These are phyloP conservation scores for Lamellibrachia columna DNA, from an alignment of 2,888 invertebrate genomes.

Conservation along the genomic window DNA sequence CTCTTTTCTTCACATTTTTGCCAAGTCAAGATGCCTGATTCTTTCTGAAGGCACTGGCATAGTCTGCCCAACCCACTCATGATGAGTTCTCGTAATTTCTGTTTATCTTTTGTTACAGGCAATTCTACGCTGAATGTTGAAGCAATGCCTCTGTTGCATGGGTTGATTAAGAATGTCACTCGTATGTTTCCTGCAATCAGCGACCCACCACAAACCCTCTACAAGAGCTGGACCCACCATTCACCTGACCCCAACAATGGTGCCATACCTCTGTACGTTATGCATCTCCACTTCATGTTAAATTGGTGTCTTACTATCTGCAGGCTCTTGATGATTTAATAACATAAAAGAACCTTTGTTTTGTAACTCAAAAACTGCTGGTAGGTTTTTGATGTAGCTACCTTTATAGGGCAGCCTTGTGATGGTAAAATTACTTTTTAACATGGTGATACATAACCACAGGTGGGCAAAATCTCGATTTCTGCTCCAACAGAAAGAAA, in stretches of 20 bases:
- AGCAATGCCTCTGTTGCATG: conserved; percentile 39
- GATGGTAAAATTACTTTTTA: background rate
- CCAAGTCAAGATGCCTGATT: background rate
- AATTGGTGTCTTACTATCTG: background rate
- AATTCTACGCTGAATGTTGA: conserved; percentile 38
- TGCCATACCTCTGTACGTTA: background rate
- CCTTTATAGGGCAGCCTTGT: no score
- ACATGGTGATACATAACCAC: background rate
- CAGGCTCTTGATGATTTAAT: background rate
- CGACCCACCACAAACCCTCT: background rate
- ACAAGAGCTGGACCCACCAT: background rate
- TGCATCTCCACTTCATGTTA: background rate
- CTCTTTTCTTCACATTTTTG: background rate
- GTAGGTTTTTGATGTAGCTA: no score
- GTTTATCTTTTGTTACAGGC: conserved; percentile 30
- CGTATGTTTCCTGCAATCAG: conserved; percentile 13
- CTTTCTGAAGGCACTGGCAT: background rate
- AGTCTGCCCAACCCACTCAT: background rate
- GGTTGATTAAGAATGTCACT: conserved; percentile 35
- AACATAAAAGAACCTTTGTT: background rate
- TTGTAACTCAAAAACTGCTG: no score
- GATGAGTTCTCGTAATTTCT: background rate
- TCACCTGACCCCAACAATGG: background rate
- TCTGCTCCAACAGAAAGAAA: background rate
- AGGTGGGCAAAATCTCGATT: background rate